phyloP scores from a whole-genome alignment of 2,113 vertebrate genomes.

The Tachysurus vachellii region DNA sequence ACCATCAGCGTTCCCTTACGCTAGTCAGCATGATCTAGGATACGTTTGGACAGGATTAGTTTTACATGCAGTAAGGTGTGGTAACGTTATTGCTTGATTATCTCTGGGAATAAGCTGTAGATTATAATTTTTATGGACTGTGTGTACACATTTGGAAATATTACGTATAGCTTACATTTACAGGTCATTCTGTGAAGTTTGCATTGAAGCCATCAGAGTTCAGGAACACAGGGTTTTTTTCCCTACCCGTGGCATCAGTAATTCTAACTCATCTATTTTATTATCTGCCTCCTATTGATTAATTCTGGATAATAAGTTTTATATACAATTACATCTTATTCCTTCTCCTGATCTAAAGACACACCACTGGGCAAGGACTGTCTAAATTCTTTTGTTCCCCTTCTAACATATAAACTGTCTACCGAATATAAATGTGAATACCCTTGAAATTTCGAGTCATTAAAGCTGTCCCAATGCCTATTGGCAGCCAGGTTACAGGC shows the following conservation, averaged over 20 bases:
- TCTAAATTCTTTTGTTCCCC: background rate
- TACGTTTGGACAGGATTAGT: background rate
- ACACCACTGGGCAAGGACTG: background rate
- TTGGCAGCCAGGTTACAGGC: slow-evolving; percentile 59
- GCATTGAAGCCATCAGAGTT: background rate
- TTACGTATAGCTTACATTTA: background rate
- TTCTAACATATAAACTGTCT: background rate
- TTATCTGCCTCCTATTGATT: background rate
- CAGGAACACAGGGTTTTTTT: background rate
- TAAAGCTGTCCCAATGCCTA: background rate
- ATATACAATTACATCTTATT: background rate
- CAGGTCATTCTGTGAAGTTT: background rate
- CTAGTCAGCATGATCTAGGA: background rate
- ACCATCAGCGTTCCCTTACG: background rate
- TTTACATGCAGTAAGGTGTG: background rate
- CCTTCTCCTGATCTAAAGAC: background rate
- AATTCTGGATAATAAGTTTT: background rate
- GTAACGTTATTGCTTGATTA: background rate
- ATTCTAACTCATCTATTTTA: background rate
- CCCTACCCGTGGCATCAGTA: background rate
- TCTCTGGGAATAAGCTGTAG: background rate
- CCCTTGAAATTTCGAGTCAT: background rate
- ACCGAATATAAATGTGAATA: slow-evolving; percentile 13
- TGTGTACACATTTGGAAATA: background rate
- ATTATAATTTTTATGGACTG: background rate